Conservation (phyloP, 1,140 invertebrate species). For the Panonychus citri region DNA sequence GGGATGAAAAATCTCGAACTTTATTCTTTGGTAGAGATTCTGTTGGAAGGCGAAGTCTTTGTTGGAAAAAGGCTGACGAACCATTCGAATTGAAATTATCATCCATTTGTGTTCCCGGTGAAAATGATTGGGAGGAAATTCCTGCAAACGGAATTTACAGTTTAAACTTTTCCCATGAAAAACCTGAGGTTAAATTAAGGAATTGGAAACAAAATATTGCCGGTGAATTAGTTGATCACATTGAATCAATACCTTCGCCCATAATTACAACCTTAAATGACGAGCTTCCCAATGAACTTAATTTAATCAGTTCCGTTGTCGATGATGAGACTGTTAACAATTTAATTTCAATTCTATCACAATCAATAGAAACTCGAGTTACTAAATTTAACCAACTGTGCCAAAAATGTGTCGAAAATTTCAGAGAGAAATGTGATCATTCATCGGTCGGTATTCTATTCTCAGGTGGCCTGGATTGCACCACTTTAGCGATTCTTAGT, state of each 20-base stretch:
- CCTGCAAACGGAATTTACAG: constrained; percentile 44
- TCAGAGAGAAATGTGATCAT: constrained; percentile 26
- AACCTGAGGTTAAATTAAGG: background rate
- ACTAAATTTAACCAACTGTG: background rate
- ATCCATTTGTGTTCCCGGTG: background rate
- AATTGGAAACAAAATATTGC: constrained; percentile 2
- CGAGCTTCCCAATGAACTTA: background rate
- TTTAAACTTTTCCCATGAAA: constrained; percentile 26
- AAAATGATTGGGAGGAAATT: constrained; percentile 32
- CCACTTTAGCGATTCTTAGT: constrained; percentile 53
- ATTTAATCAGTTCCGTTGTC: background rate
- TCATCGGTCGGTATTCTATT: constrained; percentile 63
- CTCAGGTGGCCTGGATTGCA: constrained; percentile 85
- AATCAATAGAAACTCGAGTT: background rate
- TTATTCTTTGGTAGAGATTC: constrained; percentile 65
- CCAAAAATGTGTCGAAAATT: background rate
- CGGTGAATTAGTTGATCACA: background rate
- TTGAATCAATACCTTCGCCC: background rate
- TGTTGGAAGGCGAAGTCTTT: constrained; percentile 56
- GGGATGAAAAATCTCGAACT: constrained; percentile 31
- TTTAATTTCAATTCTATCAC: constrained; percentile 2
- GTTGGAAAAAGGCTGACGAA: constrained; percentile 28
- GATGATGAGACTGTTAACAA: background rate
- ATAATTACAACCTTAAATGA: background rate
- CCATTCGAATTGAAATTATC: constrained; percentile 20